Evolutionary conservation across 2,113 vertebrate species (phyloP).

Genomic region (Uria lomvia): DNA sequence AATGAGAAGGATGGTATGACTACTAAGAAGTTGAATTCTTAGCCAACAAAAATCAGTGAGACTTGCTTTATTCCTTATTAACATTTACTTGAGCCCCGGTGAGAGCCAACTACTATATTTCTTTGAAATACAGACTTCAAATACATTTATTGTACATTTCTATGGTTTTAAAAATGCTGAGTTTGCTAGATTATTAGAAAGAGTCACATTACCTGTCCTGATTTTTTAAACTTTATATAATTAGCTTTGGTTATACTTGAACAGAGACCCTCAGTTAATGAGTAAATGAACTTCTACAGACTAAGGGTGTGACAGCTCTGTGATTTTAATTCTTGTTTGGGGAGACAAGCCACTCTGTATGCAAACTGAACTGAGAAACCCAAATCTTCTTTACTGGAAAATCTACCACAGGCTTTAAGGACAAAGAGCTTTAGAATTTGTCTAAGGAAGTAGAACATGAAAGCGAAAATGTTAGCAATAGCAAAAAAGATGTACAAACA

Average conservation of each 20-base stretch:
- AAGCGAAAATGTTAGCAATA: background rate
- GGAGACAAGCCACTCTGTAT: background rate
- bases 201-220: background rate
- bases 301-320: background rate
- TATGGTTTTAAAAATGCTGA: background rate
- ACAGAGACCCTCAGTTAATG: background rate
- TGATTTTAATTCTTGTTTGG: background rate
- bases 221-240: background rate
- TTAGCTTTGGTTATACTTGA: conserved; percentile 20
- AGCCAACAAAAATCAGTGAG: background rate
- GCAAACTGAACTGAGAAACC: background rate
- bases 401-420: background rate
- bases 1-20: background rate
- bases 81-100: background rate
- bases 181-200: background rate
- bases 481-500: background rate
- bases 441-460: background rate
- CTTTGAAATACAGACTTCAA: background rate
- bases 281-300: background rate
- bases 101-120: background rate
- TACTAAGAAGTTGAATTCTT: background rate
- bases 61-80: background rate
- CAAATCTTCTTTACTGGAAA: background rate
- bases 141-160: background rate
- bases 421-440: background rate